Percentiles rank a stretch among this genome's conserved stretches.
Conservation (phyloP, 1,140 invertebrate species). For the Drosophila equinoxialis region DNA sequence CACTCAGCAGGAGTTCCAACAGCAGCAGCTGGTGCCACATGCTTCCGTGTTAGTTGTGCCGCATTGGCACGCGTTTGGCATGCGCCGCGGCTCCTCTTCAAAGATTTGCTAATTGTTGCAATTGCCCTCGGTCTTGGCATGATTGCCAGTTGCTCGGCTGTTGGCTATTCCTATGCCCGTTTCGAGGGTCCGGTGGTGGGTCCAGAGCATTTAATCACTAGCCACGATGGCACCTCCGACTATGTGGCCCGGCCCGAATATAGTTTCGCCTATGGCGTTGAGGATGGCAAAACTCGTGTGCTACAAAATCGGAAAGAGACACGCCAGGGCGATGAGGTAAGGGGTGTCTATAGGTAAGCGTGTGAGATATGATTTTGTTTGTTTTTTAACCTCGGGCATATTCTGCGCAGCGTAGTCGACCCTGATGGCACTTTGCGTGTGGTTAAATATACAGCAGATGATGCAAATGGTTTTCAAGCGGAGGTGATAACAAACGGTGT, state of each 20-base stretch:
- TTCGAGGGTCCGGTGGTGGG: conserved; percentile 87
- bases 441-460: conserved; percentile 84
- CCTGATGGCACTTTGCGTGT: conserved; percentile 84
- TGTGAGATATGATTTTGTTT: background rate
- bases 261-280: conserved; percentile 87
- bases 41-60: conserved; percentile 65
- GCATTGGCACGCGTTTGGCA: conserved; percentile 46
- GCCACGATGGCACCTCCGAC: conserved; percentile 85
- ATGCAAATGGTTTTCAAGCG: conserved; percentile 84
- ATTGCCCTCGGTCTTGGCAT: conserved; percentile 31
- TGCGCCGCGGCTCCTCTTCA: conserved; percentile 21
- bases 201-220: conserved; percentile 84
- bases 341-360: conserved; percentile 87
- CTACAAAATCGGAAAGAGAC: conserved; percentile 88
- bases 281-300: conserved; percentile 88
- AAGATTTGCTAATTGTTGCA: conserved; percentile 48
- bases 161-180: conserved; percentile 86
- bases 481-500: conserved; percentile 81
- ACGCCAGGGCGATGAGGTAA: conserved; percentile 87
- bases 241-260: conserved; percentile 88
- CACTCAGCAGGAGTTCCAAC: conserved; percentile 26
- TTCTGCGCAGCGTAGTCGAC: conserved; percentile 81
- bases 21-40: conserved; percentile 37
- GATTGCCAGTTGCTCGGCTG: conserved; percentile 77
- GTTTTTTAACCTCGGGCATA: conserved; percentile 35